Evolutionary conservation across 2,888 invertebrate species (phyloP).

Genomic region (Stenolophus ochropezus): DNA sequence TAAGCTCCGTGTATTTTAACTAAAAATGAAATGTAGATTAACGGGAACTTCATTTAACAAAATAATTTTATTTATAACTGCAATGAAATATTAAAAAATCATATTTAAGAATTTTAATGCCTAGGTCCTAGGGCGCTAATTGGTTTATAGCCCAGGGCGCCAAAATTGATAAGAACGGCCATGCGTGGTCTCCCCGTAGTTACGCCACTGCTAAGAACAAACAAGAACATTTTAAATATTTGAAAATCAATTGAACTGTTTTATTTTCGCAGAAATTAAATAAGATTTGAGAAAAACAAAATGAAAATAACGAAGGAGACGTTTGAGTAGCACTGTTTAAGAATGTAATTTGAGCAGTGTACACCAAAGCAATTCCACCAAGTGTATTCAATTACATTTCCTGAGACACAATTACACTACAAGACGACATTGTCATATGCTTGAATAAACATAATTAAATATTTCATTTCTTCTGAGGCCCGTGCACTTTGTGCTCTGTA

Average conservation of each 20-base stretch:
- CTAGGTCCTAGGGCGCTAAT: too few relatives aligned
- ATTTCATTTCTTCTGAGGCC: constrained; percentile 55
- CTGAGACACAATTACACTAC: constrained; percentile 54
- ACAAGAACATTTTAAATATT: background rate
- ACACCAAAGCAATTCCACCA: constrained; percentile 49
- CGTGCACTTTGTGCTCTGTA: background rate
- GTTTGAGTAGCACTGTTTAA: constrained; percentile 40
- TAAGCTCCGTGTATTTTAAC: too few relatives aligned
- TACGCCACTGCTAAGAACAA: too few relatives aligned
- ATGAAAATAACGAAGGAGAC: background rate
- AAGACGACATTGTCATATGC: constrained; percentile 59
- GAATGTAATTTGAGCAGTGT: constrained; percentile 56
- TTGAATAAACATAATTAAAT: constrained; percentile 58
- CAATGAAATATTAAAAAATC: too few relatives aligned
- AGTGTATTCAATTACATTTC: constrained; percentile 58
- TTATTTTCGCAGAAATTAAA: background rate
- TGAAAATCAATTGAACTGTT: background rate
- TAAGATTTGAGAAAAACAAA: background rate
- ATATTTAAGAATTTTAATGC: too few relatives aligned
- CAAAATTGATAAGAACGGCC: too few relatives aligned
- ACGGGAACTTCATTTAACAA: too few relatives aligned
- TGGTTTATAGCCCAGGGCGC: too few relatives aligned
- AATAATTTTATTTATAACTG: too few relatives aligned
- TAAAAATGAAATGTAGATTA: too few relatives aligned
- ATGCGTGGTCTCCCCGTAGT: too few relatives aligned